phyloP scores from a whole-genome alignment of 1,140 invertebrate species.

The Neuroterus valhalla region DNA sequence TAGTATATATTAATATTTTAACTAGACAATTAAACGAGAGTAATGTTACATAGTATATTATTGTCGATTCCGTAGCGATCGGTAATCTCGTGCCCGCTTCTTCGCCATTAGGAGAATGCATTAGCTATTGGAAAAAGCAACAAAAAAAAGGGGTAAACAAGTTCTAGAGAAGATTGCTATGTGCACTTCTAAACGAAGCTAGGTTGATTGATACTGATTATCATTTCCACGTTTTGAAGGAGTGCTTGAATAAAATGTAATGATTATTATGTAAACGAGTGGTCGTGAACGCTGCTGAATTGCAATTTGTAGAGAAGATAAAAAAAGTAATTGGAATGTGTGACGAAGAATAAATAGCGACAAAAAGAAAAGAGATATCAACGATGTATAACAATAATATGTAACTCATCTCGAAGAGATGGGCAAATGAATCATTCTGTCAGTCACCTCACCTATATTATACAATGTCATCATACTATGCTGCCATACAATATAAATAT shows the following conservation, averaged over 20 bases:
- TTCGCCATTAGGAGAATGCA: constrained; percentile 44
- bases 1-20: constrained; percentile 70
- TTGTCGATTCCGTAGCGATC: constrained; percentile 48
- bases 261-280: constrained; percentile 5
- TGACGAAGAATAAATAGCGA: constrained; percentile 36
- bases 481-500: constrained; percentile 75
- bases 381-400: constrained; percentile 49
- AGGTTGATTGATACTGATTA: constrained; percentile 17
- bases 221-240: constrained; percentile 10
- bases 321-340: constrained; percentile 23
- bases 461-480: constrained; percentile 72
- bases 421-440: constrained; percentile 63
- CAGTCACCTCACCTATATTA: constrained; percentile 71
- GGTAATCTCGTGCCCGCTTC: constrained; percentile 42
- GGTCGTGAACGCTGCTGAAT: neutral
- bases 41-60: constrained; percentile 61
- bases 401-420: constrained; percentile 49
- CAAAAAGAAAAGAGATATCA: constrained; percentile 50
- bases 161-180: constrained; percentile 10
- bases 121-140: constrained; percentile 37
- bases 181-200: neutral
- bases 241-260: constrained; percentile 11
- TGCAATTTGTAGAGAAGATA: constrained; percentile 5
- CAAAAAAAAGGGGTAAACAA: constrained; percentile 32
- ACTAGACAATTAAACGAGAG: constrained; percentile 64